Base-by-base conservation (phyloP, 1,140 invertebrate genomes). In the Littorina saxatilis region DNA sequence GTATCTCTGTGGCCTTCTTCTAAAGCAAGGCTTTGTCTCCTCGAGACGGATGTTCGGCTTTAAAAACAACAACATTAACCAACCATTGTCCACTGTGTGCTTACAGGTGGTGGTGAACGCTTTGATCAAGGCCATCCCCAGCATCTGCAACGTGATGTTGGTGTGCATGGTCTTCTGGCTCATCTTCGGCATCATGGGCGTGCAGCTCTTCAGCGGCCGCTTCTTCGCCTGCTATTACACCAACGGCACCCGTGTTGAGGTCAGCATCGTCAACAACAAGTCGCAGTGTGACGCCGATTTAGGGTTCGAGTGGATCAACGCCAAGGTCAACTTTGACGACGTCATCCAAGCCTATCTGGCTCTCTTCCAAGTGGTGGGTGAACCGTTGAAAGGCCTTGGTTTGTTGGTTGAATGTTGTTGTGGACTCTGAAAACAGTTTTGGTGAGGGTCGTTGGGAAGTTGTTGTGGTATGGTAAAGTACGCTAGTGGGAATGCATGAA, bases 311-410 rank as follows among this genome's bases (percentile, higher is more conserved):
- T 99, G 98, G 98, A 95, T 96, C 92, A 99, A 99, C 93, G 98
- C 97, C 52, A 95, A 95, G 82, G 98, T 99, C 95, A 99, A 99
- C 93, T 99, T 99, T 93, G 98, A 99, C 93, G 97, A 99, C 93
- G 98, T 99, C 15, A 96, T 97, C 52, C 98, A 98, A 94, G 98
- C 98, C 37, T 99, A 99, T 93, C 94, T 99, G 85, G 98, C 97
- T 91, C 95, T 99, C 83, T 99, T 99, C 93, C 98, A 99, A 97
- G 97, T 99, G 85, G 93, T 93, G 91, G 89, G 92, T 73, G 23
- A n/a, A n/a, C n/a, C n/a, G n/a, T n/a, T n/a, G n/a, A n/a, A 52
- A 52, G 23, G 11, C 9, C 23, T 23, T 52, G 11, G 50, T 52
- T 52, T 52, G 50, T 52, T 52, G 50, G 11, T 11, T 52, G 50